phyloP scores from a whole-genome alignment of 1,140 invertebrate species.

The Ips typographus region DNA sequence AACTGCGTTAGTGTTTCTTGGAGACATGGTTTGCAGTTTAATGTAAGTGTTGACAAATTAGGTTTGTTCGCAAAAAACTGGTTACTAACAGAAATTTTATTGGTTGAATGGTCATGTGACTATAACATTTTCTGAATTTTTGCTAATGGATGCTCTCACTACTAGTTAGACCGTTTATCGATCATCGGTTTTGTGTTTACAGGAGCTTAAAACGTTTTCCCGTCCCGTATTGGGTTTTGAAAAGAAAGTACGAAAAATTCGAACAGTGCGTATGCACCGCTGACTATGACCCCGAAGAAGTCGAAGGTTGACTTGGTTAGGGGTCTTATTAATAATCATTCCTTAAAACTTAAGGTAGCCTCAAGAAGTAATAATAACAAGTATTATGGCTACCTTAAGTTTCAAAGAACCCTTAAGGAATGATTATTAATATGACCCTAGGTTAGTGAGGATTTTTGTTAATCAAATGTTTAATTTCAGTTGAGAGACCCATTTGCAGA shows the following conservation, averaged over 20 bases:
- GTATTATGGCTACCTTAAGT: too few species aligned
- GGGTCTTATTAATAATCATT: not conserved
- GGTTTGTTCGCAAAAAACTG: not conserved
- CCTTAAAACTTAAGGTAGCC: not conserved
- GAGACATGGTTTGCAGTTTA: constrained; percentile 21
- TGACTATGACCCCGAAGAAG: constrained; percentile 4
- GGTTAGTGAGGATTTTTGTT: too few species aligned
- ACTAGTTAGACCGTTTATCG: constrained; percentile 5
- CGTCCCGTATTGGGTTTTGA: constrained; percentile 20
- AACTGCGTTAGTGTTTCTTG: constrained; percentile 25
- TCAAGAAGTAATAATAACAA: too few species aligned
- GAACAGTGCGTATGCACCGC: constrained; percentile 23
- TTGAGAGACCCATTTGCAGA: constrained; percentile 22
- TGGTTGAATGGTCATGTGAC: not conserved
- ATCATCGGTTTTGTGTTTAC: not conserved
- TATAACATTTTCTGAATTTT: not conserved
- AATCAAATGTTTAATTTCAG: constrained; percentile 7
- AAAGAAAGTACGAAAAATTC: constrained; percentile 7
- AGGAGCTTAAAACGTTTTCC: constrained; percentile 24
- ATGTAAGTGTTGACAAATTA: constrained; percentile 13
- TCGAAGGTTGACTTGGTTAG: not conserved
- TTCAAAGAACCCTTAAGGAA: too few species aligned
- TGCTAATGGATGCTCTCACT: not conserved
- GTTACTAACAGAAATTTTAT: not conserved
- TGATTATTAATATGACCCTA: too few species aligned